Conservation (phyloP, 2,888 invertebrate species). For the Drosophila algonquin region DNA sequence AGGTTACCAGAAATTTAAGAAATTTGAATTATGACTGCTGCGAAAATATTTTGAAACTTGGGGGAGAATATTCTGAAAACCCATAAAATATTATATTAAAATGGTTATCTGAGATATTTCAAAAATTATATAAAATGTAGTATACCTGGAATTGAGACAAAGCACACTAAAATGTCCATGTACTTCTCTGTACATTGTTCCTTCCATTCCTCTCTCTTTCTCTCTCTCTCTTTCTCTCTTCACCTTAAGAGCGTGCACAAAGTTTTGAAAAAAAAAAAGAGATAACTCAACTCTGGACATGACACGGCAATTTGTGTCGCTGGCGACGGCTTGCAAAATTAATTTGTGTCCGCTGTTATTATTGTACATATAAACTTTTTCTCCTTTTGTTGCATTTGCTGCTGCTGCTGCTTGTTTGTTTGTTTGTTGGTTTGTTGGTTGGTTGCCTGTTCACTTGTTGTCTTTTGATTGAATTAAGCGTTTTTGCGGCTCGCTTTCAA, state of each 20-base stretch:
- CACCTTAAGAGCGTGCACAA: constrained; percentile 13
- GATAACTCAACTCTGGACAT: constrained; percentile 71
- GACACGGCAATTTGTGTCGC: constrained; percentile 77
- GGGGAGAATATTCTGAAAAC: background rate
- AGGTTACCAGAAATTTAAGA: background rate
- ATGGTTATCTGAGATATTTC: too few relatives aligned
- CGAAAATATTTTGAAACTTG: too few relatives aligned
- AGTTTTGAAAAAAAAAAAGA: constrained; percentile 23
- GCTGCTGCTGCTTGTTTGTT: constrained; percentile 28
- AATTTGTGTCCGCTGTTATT: constrained; percentile 77
- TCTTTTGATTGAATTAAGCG: constrained; percentile 70
- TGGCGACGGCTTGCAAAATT: constrained; percentile 74
- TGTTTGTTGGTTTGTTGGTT: constrained; percentile 21
- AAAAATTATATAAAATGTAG: too few relatives aligned
- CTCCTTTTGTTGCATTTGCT: constrained; percentile 34
- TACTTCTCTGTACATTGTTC: background rate
- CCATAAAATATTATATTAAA: too few relatives aligned
- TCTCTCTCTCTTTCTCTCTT: background rate
- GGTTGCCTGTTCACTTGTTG: constrained; percentile 30
- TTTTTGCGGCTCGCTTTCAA: constrained; percentile 63
- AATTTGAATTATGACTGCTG: too few relatives aligned
- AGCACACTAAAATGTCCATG: background rate
- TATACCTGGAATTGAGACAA: background rate
- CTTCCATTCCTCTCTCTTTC: background rate
- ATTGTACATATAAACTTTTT: constrained; percentile 46